These are phyloP conservation scores for Choloepus hoffmanni DNA, from an alignment of 2,113 vertebrate species.

Conservation along the genomic window DNA sequence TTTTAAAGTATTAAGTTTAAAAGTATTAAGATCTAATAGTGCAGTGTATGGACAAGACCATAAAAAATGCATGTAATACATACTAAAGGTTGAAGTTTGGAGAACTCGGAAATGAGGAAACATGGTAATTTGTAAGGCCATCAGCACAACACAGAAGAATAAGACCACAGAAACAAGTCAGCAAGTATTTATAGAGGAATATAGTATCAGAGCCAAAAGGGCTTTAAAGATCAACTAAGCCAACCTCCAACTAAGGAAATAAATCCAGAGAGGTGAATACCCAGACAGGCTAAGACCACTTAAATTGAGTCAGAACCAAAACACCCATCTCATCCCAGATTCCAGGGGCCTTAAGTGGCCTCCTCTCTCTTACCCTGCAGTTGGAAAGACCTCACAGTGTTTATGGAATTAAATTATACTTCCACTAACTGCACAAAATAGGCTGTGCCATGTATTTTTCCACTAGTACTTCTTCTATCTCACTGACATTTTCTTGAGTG, in stretches of 20 bases:
- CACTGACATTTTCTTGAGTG: slow-evolving; percentile 57
- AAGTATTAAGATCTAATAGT: neutral
- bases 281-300: neutral
- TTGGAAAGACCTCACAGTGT: neutral
- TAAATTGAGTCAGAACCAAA: neutral
- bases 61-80: neutral
- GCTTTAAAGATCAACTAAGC: neutral
- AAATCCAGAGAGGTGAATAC: neutral
- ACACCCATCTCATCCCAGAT: neutral
- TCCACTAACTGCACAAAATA: slow-evolving; percentile 17
- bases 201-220: neutral
- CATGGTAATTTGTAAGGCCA: neutral
- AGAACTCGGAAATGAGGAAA: slow-evolving; percentile 25
- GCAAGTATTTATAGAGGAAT: neutral
- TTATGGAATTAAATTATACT: slow-evolving; percentile 52
- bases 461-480: slow-evolving; percentile 4
- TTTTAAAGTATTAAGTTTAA: neutral
- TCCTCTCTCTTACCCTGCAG: neutral
- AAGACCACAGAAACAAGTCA: neutral
- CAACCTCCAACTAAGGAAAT: neutral
- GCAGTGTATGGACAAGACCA: neutral
- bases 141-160: neutral
- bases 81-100: neutral
- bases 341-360: neutral
- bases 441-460: neutral